phyloP scores from a whole-genome alignment of 2,888 invertebrate species.

The Ophion costatus region DNA sequence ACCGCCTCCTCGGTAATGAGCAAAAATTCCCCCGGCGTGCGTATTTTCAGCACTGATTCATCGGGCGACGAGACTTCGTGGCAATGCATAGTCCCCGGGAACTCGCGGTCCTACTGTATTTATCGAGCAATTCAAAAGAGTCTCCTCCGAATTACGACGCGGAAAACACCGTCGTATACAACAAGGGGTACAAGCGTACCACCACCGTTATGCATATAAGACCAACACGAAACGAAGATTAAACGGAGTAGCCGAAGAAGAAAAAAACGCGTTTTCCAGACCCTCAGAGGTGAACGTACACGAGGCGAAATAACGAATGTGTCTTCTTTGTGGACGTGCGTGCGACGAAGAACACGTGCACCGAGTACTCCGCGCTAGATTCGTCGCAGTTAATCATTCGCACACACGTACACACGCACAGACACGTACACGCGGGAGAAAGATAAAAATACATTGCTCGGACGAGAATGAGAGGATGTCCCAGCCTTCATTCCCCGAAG shows the following conservation, averaged over 20 bases:
- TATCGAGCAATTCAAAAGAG: neutral
- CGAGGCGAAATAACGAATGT: conserved; percentile 22
- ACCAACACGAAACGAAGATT: conserved; percentile 24
- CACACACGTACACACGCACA: neutral
- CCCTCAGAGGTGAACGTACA: conserved; percentile 13
- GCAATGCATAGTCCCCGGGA: neutral
- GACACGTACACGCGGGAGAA: neutral
- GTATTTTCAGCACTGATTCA: neutral
- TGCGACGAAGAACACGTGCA: conserved; percentile 6
- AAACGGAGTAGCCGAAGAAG: neutral
- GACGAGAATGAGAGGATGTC: conserved; percentile 25
- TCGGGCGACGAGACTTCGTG: neutral
- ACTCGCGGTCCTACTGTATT: neutral
- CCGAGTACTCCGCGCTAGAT: conserved; percentile 4
- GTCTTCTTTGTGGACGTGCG: conserved; percentile 16
- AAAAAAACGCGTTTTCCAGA: neutral
- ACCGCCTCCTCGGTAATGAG: too few relatives aligned
- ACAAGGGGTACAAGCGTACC: neutral
- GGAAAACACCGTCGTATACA: conserved; percentile 20
- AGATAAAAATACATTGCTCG: conserved; percentile 33
- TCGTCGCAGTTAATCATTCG: conserved; percentile 19
- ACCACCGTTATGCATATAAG: conserved; percentile 3
- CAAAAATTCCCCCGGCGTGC: too few relatives aligned
- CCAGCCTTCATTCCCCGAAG: neutral
- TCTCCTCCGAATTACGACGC: neutral